Conservation (phyloP, 1,140 invertebrate species). For the Frieseomelitta varia region DNA sequence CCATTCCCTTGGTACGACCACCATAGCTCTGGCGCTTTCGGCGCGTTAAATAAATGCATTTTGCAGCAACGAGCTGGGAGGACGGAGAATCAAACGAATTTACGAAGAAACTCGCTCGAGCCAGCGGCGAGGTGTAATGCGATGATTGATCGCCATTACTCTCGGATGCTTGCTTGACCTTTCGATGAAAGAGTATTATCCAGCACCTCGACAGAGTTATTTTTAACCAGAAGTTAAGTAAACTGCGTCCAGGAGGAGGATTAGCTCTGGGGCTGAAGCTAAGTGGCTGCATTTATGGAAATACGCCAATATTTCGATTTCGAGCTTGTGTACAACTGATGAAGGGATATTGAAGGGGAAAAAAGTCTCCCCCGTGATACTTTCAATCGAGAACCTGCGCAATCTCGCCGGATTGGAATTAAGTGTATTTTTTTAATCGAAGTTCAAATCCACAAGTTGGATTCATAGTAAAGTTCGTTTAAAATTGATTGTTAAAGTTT, state of each 20-base stretch:
- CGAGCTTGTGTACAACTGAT: not conserved
- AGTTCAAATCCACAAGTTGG: too few relatives aligned
- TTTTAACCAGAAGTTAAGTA: conserved; percentile 9
- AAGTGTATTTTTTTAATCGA: too few relatives aligned
- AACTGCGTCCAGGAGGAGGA: conserved; percentile 13
- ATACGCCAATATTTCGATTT: not conserved
- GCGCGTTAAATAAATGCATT: not conserved
- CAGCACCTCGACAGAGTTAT: not conserved
- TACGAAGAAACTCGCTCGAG: not conserved
- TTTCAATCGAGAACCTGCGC: not conserved
- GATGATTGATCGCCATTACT: conserved; percentile 17
- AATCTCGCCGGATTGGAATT: too few relatives aligned
- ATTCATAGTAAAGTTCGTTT: too few relatives aligned
- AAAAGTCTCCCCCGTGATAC: not conserved
- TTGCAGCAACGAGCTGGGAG: not conserved
- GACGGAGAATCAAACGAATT: not conserved
- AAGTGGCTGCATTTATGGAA: conserved; percentile 1
- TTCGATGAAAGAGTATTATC: conserved; percentile 9
- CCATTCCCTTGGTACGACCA: not conserved
- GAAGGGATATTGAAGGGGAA: not conserved
- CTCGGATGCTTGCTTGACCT: conserved; percentile 14
- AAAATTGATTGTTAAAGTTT: too few relatives aligned
- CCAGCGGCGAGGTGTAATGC: not conserved
- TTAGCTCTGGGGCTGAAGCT: not conserved
- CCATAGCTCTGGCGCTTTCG: not conserved